phyloP scores from a whole-genome alignment of 2,113 vertebrate species.

The Phainopepla nitens region DNA sequence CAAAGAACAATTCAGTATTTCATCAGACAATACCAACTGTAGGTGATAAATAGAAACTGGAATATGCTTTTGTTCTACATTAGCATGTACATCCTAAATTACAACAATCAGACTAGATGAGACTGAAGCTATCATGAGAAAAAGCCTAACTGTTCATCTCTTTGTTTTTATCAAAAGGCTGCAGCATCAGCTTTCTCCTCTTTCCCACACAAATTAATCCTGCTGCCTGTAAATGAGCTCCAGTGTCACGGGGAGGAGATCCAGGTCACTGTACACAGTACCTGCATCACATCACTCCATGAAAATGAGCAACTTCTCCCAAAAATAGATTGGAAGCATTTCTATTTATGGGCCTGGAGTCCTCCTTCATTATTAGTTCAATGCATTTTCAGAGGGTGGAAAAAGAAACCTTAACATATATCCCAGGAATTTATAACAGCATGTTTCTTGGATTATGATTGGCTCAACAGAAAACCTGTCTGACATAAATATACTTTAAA shows the following conservation, averaged over 20 bases:
- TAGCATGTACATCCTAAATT: background rate
- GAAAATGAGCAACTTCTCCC: background rate
- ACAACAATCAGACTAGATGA: background rate
- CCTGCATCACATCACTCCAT: background rate
- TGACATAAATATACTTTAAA: background rate
- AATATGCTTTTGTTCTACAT: background rate
- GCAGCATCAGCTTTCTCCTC: background rate
- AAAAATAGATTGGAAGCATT: background rate
- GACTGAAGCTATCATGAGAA: background rate
- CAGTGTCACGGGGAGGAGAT: background rate
- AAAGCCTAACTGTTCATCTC: background rate
- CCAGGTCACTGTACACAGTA: background rate
- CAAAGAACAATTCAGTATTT: background rate
- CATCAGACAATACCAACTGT: background rate
- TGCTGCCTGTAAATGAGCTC: background rate
- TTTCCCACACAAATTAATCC: background rate
- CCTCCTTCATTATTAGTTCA: background rate
- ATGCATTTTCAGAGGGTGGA: background rate
- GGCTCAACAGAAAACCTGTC: background rate
- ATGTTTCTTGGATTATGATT: background rate
- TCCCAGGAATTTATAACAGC: background rate
- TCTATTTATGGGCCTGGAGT: background rate
- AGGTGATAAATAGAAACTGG: background rate
- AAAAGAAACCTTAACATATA: background rate
- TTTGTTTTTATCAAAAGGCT: background rate